Evolutionary conservation across 1,140 invertebrate species (phyloP), one percentile per base, ranked within the genome.

Genomic region (Eumeta japonica): DNA sequence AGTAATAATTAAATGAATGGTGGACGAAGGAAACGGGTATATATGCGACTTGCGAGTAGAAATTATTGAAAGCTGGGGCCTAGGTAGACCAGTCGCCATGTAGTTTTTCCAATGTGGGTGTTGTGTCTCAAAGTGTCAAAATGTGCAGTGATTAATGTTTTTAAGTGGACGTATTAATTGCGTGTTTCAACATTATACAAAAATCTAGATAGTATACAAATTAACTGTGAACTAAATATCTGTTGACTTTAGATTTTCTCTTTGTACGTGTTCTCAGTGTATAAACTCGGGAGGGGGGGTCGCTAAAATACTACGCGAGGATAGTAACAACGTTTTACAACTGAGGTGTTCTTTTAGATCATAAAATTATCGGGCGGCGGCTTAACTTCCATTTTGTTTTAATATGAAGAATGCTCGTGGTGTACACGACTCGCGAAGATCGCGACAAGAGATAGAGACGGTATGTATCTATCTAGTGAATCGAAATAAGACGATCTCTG

Each of bases 291-390:
- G 66, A 62, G 68, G 63, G 68, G 68, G 71, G 62, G 67, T 63
- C 65, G 62, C 61, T 67, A 60, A 74, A 75, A 76, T 76, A 76
- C 73, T 76, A 75, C 68, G 62, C 63, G 55, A 71, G 63, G 62
- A 76, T 74, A 76, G 70, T 76, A 73, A 72, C 67, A 67, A 66
- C 65, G 65, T 74, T 76, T 74, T 76, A 76, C 73, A 62, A 76
- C 64, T 70, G 49, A 10, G 50, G 59, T 62, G 50, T 58, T 60
- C 53, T 46, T 62, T 55, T 47, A 41, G 62, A 52, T 57, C 54
- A 62, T 65, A 65, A 66, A 70, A 67, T 61, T 67, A 58, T 71
- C 60, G 45, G 52, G 60, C 52, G 42, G 57, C 45, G 61, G 52
- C 48, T 52, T 51, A 57, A 66, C 73, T 64, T 73, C 73, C 73